Percentiles rank a stretch among this genome's conserved stretches.
Conservation (phyloP, 2,113 vertebrate species). For the Corvus moneduloides region DNA sequence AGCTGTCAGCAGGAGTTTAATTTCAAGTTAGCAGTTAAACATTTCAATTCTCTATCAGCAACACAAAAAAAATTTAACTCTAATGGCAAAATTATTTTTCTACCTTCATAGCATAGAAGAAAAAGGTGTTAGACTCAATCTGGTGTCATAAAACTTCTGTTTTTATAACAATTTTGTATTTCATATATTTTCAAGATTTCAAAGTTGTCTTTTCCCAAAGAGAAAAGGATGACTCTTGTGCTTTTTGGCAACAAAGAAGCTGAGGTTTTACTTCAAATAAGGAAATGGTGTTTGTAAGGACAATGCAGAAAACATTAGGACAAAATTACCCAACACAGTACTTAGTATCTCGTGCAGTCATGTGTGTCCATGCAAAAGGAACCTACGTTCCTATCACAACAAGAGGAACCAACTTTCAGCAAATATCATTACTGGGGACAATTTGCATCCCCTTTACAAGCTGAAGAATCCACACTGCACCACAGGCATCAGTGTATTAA, state of each 20-base stretch:
- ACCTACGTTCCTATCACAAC: not conserved
- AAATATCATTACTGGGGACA: not conserved
- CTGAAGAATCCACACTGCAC: not conserved
- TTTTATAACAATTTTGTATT: not conserved
- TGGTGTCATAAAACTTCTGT: not conserved
- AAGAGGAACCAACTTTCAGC: not conserved
- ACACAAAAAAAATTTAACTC: not conserved
- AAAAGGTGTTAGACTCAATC: not conserved
- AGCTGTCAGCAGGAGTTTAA: not conserved
- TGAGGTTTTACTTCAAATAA: not conserved
- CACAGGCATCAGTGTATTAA: not conserved
- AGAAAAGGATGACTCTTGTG: not conserved
- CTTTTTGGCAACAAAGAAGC: not conserved
- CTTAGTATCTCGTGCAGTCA: not conserved
- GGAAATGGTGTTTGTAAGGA: not conserved
- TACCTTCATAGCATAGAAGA: not conserved
- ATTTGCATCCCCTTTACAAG: not conserved
- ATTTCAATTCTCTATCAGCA: not conserved
- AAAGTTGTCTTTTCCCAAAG: not conserved
- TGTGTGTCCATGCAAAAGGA: not conserved
- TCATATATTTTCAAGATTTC: not conserved
- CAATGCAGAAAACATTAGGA: not conserved
- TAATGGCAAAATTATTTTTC: not conserved
- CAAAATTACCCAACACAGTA: accelerated
- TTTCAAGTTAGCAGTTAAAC: not conserved